Conservation (phyloP, 2,888 invertebrate genomes). For the Hirudinaria manillensis region DNA sequence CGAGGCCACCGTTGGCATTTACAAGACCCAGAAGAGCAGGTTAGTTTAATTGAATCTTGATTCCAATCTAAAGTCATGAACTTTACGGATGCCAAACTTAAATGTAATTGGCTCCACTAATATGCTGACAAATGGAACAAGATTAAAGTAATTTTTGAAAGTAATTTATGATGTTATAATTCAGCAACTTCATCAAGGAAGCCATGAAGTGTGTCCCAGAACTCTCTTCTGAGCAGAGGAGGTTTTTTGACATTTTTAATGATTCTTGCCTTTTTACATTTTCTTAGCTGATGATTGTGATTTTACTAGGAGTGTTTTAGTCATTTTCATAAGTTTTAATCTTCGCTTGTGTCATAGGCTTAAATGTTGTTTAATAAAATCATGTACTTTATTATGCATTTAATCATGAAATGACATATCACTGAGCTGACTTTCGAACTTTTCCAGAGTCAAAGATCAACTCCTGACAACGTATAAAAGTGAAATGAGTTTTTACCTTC, state of each 20-base stretch:
- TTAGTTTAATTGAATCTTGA: slow-evolving; percentile 49
- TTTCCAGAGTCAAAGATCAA: slow-evolving; percentile 48
- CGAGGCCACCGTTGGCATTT: slow-evolving; percentile 63
- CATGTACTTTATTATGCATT: background rate
- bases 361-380: background rate
- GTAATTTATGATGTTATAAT: background rate
- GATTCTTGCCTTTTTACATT: slow-evolving; percentile 3
- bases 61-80: background rate
- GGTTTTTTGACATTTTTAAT: background rate
- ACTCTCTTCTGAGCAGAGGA: slow-evolving; percentile 34
- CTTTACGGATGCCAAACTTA: too few species aligned
- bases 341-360: background rate
- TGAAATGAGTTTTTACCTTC: slow-evolving; percentile 53
- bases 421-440: background rate
- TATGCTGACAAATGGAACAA: too few species aligned
- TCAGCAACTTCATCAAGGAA: slow-evolving; percentile 64
- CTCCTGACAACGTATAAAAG: slow-evolving; percentile 50
- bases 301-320: too few species aligned
- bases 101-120: too few species aligned
- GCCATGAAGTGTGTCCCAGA: slow-evolving; percentile 57
- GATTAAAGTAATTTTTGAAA: background rate
- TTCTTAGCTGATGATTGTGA: background rate
- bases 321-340: too few species aligned
- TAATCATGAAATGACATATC: background rate
- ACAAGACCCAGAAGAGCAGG: slow-evolving; percentile 65